A percentile compares a stretch with the other conserved stretches of the same genome.
These are phyloP conservation scores for Origma solitaria DNA, from an alignment of 2,113 vertebrate genomes.

Conservation along the genomic window DNA sequence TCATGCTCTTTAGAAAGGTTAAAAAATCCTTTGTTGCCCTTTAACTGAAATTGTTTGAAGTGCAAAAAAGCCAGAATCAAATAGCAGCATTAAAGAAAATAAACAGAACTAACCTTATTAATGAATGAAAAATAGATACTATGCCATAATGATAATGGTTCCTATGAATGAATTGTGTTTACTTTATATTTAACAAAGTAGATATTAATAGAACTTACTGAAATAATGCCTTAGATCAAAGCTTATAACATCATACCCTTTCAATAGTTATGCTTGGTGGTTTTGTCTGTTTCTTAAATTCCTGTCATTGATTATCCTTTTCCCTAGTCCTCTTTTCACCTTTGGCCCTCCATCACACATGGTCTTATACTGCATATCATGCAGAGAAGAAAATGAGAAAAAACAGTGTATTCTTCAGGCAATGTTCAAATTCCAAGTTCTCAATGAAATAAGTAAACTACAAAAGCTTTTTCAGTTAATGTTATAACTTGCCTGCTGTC, in stretches of 20 bases:
- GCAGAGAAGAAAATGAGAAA: neutral
- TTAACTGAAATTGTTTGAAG: neutral
- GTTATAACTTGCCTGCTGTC: neutral
- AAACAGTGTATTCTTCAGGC: neutral
- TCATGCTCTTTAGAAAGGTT: neutral
- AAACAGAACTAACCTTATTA: neutral
- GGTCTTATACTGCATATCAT: neutral
- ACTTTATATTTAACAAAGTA: neutral
- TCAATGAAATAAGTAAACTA: neutral
- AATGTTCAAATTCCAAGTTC: neutral
- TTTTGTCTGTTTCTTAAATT: neutral
- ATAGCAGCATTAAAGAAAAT: neutral
- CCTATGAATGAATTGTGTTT: neutral
- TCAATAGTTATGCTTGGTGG: neutral
- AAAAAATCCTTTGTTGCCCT: neutral
- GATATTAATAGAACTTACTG: neutral
- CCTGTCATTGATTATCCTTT: neutral
- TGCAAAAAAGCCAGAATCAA: neutral
- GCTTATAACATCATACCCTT: neutral
- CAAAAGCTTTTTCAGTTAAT: neutral
- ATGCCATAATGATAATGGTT: neutral
- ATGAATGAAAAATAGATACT: neutral
- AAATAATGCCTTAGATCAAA: neutral
- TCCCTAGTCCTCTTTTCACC: neutral
- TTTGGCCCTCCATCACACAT: neutral